These are phyloP conservation scores for Cephalopholis sonnerati DNA, from an alignment of 2,113 vertebrate genomes.

Conservation along the genomic window DNA sequence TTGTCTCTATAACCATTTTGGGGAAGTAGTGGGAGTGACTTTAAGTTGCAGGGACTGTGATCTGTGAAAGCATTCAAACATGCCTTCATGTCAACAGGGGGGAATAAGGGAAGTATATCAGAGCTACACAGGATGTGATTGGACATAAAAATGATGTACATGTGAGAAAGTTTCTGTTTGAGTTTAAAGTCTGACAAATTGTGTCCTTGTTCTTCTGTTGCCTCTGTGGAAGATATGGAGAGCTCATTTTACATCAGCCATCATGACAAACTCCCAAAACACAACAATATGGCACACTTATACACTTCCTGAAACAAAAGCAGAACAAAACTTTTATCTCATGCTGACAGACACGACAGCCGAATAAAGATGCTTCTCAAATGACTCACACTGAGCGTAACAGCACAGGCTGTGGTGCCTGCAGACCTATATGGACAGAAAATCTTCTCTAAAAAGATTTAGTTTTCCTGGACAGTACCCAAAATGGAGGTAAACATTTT, in stretches of 20 bases:
- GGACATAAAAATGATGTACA: constrained; percentile 37
- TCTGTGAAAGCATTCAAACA: constrained; percentile 63
- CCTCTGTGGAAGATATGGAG: constrained; percentile 38
- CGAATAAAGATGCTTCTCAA: constrained; percentile 19
- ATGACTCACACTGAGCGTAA: constrained; percentile 26
- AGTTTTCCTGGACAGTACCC: constrained; percentile 33
- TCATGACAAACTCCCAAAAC: constrained; percentile 11
- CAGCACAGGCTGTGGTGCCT: neutral
- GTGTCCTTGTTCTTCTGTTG: constrained; percentile 44
- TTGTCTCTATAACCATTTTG: constrained; percentile 68
- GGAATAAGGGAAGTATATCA: constrained; percentile 21
- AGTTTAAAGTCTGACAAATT: constrained; percentile 45
- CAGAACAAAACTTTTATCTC: neutral
- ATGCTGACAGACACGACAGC: constrained; percentile 10
- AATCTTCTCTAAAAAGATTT: neutral
- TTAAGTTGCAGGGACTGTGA: constrained; percentile 47
- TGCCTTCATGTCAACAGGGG: constrained; percentile 36
- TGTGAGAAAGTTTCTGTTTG: constrained; percentile 20
- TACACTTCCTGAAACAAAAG: constrained; percentile 20
- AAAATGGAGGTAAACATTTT: constrained; percentile 54
- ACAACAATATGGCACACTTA: neutral
- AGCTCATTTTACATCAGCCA: constrained; percentile 20
- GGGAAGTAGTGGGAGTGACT: constrained; percentile 65
- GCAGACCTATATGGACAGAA: constrained; percentile 25
- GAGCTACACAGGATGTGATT: constrained; percentile 19